Evolutionary conservation across 2,113 vertebrate genomes (phyloP).

Genomic region (Patagioenas fasciata): DNA sequence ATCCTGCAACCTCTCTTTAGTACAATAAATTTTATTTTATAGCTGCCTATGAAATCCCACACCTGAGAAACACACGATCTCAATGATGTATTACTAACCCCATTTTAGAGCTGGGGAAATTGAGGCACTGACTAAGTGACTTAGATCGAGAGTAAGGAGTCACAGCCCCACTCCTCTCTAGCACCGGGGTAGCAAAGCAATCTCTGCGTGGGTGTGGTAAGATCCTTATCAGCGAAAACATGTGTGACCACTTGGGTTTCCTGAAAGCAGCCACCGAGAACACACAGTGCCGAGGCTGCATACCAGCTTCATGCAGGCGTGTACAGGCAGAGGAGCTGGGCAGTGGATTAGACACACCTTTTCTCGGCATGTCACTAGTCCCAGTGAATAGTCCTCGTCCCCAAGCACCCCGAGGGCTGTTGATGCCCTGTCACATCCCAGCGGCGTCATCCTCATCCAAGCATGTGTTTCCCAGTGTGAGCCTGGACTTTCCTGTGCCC

Average conservation of each 20-base stretch:
- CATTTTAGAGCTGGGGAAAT: not conserved
- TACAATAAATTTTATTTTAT: not conserved
- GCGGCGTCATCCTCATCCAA: not conserved
- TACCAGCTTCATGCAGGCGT: not conserved
- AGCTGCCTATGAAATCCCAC: not conserved
- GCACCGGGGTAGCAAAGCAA: not conserved
- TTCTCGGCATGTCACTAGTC: not conserved
- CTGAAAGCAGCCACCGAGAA: not conserved
- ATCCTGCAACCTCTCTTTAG: not conserved
- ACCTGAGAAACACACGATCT: not conserved
- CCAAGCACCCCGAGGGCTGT: not conserved
- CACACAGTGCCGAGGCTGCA: not conserved
- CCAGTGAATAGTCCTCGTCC: not conserved
- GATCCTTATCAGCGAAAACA: not conserved
- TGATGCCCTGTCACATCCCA: not conserved
- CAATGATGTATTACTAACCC: not conserved
- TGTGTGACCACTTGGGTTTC: not conserved
- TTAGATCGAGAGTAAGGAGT: not conserved
- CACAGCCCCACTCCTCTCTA: not conserved
- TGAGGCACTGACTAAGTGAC: not conserved
- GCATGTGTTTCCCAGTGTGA: not conserved
- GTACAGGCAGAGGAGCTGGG: not conserved
- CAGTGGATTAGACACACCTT: conserved; percentile 22
- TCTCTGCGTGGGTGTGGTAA: not conserved
- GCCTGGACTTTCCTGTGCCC: not conserved